These are phyloP conservation scores for Molossus alvarezi DNA, from an alignment of 2,797 vertebrate genomes.

Conservation along the genomic window DNA sequence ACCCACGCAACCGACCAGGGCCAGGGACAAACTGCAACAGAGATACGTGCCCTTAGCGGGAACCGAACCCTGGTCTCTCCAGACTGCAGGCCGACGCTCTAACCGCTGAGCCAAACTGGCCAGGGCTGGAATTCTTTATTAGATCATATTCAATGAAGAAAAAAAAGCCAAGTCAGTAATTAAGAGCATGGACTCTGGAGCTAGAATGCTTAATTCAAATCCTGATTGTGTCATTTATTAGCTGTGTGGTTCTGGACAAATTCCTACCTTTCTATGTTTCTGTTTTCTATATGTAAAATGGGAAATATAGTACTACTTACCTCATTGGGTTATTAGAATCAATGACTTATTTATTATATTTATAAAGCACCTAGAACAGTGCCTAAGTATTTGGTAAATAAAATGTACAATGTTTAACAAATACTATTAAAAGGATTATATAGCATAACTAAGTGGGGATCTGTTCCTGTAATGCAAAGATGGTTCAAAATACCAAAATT, in stretches of 20 bases:
- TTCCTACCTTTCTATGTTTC: too few relatives aligned
- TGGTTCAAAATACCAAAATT: too few relatives aligned
- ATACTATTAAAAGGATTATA: not conserved
- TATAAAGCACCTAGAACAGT: not conserved
- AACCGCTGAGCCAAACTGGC: too few relatives aligned
- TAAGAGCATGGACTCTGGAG: not conserved
- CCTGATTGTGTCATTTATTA: not conserved
- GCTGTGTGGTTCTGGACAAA: too few relatives aligned
- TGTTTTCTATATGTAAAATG: too few relatives aligned
- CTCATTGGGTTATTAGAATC: too few relatives aligned
- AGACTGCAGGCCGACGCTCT: too few relatives aligned
- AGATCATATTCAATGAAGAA: slow-evolving; percentile 28
- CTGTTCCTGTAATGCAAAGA: not conserved
- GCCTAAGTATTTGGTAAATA: slow-evolving; percentile 4
- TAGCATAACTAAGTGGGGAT: not conserved
- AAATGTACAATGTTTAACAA: not conserved
- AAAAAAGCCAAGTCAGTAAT: slow-evolving; percentile 5
- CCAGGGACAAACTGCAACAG: too few relatives aligned
- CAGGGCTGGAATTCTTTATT: not conserved
- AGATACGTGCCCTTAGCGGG: too few relatives aligned
- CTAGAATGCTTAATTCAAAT: slow-evolving; percentile 12
- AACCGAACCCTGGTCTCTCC: too few relatives aligned
- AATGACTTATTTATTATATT: not conserved
- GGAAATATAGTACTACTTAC: too few relatives aligned
- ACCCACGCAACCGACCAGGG: too few relatives aligned